Percentiles rank a stretch among this genome's conserved stretches.
Conservation (phyloP, 2,888 invertebrate genomes). For the Tipula confusa region DNA sequence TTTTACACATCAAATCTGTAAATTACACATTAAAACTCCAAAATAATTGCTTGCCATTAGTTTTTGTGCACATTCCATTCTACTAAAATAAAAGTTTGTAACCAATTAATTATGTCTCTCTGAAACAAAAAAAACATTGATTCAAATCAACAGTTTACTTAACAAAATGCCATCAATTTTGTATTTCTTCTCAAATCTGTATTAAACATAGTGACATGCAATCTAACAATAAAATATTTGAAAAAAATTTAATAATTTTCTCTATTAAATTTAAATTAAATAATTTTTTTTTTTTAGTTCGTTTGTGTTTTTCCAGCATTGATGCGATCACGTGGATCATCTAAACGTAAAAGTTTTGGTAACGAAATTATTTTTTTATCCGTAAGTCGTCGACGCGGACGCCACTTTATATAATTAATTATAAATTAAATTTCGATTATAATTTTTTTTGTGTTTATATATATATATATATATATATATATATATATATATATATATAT, state of each 20-base stretch:
- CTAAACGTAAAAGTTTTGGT: slow-evolving; percentile 12
- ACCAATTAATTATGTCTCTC: background rate
- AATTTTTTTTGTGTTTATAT: background rate
- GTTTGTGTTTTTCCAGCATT: background rate
- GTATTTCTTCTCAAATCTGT: background rate
- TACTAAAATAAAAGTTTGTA: background rate
- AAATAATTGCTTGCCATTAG: background rate
- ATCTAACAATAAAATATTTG: background rate
- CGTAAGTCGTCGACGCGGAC: background rate
- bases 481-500: background rate
- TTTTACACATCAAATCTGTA: background rate
- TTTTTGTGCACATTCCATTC: background rate
- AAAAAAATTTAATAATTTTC: background rate
- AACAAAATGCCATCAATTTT: background rate
- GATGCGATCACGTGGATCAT: background rate
- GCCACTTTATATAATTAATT: slow-evolving; percentile 25
- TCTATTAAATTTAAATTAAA: slow-evolving; percentile 25
- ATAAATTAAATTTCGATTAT: slow-evolving; percentile 17
- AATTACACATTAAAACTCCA: background rate
- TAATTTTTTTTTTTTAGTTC: background rate
- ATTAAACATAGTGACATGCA: background rate
- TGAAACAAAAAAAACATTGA: background rate
- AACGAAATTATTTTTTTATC: background rate
- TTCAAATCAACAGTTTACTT: background rate
- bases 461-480: too few species aligned